Evolutionary conservation across 2,113 vertebrate genomes (phyloP).

Genomic region (Etia nguti): DNA sequence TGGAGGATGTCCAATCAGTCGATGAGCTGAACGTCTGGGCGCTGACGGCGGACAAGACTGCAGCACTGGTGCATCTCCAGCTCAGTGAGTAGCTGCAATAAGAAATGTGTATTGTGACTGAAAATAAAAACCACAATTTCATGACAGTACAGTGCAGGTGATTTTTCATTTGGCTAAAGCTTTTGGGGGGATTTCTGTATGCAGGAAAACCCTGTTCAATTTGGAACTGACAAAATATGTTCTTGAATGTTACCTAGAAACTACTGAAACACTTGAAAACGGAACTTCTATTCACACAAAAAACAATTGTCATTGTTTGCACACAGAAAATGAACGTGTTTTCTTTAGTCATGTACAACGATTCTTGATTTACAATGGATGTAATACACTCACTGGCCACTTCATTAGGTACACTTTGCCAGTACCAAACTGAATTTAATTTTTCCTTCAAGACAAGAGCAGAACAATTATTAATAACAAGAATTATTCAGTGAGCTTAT

Average conservation of each 20-base stretch:
- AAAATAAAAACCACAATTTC: neutral
- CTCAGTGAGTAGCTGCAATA: conserved; percentile 76
- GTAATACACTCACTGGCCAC: neutral
- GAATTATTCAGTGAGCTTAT: neutral
- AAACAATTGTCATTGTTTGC: neutral
- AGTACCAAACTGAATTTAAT: neutral
- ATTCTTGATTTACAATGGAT: neutral
- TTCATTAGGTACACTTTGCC: neutral
- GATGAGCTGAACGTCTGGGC: conserved; percentile 95
- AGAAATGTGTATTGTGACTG: neutral
- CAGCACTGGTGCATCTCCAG: conserved; percentile 88
- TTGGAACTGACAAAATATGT: neutral
- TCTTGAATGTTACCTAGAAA: neutral
- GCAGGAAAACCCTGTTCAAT: neutral
- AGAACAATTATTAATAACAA: neutral
- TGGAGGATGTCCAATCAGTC: conserved; percentile 89
- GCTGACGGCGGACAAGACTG: conserved; percentile 86
- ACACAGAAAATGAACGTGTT: neutral
- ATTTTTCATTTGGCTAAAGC: neutral
- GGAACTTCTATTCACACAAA: neutral
- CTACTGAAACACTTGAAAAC: neutral
- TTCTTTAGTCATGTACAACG: neutral
- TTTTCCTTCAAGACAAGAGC: neutral
- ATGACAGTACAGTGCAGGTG: accelerated
- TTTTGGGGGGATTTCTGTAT: neutral